Base-by-base conservation (phyloP, 2,888 invertebrate genomes). In the Tachystola acroxantha region DNA sequence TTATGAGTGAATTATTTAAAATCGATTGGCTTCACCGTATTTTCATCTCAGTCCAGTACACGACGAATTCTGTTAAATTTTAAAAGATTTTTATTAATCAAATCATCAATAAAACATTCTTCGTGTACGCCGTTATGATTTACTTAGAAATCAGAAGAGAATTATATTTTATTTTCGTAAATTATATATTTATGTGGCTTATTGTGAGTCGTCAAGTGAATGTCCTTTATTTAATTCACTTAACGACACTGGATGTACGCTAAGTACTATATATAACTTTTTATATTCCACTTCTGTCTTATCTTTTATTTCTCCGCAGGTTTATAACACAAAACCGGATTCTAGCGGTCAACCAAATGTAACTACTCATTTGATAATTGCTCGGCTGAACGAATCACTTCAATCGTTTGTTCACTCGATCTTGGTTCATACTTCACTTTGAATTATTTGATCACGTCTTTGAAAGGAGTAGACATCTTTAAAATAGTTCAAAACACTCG, bases 311-410 rank as follows among this genome's bases (percentile, higher is more conserved):
- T 84, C 76, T 86, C 78, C 84, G 74, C 88, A 88, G 88, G 88
- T 88, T 81, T 88, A 87, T 88, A 86, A 86, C 80, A 81, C 85
- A 80, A 87, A 88, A 85, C 73, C 86, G 87, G 88, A 88, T 68
- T 76, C 87, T 80, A 86, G 77, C 81, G 87, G 85, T 79, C 85
- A 88, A 82, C 79, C 73, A 81, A 86, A 87, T 82, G 87, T 88
- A 88, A 88, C 79, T 87, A 88, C 79, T 77, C 63, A 75, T 65
- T 68, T 69, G 65, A 65, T 74, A 66, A 71, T 73, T 79, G 79
- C 75, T 82, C 82, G 66, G 80, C 85, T 81, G 74, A 72, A 74
- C 73, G 62, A 77, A 72, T 84, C 84, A 85, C 82, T 76, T 67
- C 67, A 73, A 69, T 64, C 59, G 67, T 75, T 42, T 71, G 59